Evolutionary conservation across 2,888 invertebrate species (phyloP).

Genomic region (Acleris literana): DNA sequence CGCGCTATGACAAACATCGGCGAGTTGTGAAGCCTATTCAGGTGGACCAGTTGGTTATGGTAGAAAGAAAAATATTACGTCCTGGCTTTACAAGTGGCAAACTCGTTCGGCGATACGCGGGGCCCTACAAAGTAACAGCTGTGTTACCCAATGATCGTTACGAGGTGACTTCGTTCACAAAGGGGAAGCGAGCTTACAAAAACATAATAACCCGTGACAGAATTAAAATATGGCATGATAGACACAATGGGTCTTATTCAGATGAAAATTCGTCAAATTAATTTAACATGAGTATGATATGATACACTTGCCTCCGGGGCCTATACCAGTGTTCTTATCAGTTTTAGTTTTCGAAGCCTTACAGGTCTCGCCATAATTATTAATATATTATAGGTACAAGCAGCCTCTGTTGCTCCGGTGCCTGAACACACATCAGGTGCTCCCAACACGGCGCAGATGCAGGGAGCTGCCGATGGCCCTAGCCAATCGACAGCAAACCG

Average conservation of each 20-base stretch:
- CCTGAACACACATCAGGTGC: too few species aligned
- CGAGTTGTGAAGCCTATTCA: not conserved
- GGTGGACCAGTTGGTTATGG: not conserved
- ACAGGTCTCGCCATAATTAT: too few species aligned
- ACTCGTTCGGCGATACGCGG: not conserved
- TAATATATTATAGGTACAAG: too few species aligned
- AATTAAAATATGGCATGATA: not conserved
- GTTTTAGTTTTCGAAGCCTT: too few species aligned
- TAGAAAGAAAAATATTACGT: not conserved
- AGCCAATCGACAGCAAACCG: too few species aligned
- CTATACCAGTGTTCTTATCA: too few species aligned
- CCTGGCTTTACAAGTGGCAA: conserved; percentile 1
- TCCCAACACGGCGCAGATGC: too few species aligned
- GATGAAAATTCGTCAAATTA: not conserved
- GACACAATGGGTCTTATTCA: not conserved
- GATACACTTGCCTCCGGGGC: too few species aligned
- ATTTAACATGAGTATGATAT: not conserved
- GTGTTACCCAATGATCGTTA: conserved; percentile 1
- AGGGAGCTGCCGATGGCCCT: too few species aligned
- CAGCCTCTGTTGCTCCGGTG: too few species aligned
- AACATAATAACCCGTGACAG: not conserved
- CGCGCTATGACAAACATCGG: not conserved
- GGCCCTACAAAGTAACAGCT: not conserved
- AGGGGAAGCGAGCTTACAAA: not conserved
- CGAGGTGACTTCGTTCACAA: not conserved